A percentile compares a stretch with the other conserved stretches of the same genome.
Conservation (phyloP, 2,113 vertebrate genomes). For the Promerops cafer region DNA sequence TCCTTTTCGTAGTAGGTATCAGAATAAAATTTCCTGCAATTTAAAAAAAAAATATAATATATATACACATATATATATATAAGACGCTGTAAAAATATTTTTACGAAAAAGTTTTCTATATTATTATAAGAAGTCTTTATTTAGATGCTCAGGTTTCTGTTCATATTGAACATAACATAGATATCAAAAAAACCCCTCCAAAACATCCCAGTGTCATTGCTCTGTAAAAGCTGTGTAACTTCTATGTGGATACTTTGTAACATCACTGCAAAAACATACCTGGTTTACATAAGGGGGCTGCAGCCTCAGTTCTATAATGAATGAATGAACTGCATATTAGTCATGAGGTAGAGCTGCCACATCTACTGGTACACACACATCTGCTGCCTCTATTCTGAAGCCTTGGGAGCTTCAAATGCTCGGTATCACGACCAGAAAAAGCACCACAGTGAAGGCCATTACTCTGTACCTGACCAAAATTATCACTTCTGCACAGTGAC, state of each 20-base stretch:
- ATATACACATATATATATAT: too few relatives aligned
- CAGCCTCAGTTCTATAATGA: background rate
- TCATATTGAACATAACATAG: background rate
- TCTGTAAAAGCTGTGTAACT: background rate
- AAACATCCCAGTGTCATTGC: background rate
- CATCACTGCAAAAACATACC: background rate
- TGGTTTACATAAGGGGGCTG: background rate
- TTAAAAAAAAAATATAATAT: background rate
- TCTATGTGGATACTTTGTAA: background rate
- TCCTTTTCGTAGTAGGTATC: background rate
- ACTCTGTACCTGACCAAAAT: conserved; percentile 37
- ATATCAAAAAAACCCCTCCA: background rate
- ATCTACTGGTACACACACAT: background rate
- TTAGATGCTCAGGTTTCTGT: background rate
- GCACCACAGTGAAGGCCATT: background rate
- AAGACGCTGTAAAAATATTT: background rate
- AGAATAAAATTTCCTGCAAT: background rate
- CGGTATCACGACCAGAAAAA: background rate
- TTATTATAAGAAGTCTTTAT: background rate
- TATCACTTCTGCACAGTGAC: conserved; percentile 18
- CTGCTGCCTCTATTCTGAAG: background rate
- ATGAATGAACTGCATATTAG: background rate
- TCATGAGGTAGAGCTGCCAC: background rate
- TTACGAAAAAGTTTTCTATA: background rate
- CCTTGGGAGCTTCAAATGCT: background rate